These are phyloP conservation scores for Elanus axillaris DNA, from an alignment of 2,113 vertebrate genomes.

Conservation along the genomic window DNA sequence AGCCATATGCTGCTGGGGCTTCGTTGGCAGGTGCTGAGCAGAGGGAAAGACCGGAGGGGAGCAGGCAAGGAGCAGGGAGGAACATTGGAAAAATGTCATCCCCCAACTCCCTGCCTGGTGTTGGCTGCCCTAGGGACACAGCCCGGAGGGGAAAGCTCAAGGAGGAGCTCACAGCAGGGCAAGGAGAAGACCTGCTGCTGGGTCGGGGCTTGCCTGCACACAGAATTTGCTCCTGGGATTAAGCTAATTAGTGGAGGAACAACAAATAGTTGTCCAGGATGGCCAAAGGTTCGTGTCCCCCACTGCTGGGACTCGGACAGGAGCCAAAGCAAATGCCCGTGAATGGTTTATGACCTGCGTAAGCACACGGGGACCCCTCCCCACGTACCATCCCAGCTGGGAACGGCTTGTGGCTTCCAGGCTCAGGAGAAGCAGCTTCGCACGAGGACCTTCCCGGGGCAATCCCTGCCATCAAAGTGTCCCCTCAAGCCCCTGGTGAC, in stretches of 20 bases:
- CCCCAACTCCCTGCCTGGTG: rapidly evolving
- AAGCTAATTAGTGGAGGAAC: neutral
- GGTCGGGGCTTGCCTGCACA: neutral
- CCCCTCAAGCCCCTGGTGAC: neutral
- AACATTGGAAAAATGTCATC: rapidly evolving
- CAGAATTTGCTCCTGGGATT: neutral
- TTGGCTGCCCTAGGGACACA: neutral
- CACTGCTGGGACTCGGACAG: rapidly evolving
- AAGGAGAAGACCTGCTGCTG: neutral
- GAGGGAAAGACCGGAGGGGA: neutral
- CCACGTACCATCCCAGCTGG: rapidly evolving
- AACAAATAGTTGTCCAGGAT: neutral
- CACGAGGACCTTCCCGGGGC: neutral
- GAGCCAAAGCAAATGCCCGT: neutral
- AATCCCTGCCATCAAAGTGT: neutral
- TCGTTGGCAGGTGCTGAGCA: rapidly evolving
- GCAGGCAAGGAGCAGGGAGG: neutral
- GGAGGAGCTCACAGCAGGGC: neutral
- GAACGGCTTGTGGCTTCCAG: neutral
- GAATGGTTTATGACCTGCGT: neutral
- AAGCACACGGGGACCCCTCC: neutral
- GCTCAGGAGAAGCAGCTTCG: neutral
- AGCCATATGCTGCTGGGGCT: neutral
- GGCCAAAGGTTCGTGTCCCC: neutral
- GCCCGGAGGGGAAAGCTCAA: neutral